phyloP scores from a whole-genome alignment of 2,888 invertebrate species.

The Cataglyphis albicans region DNA sequence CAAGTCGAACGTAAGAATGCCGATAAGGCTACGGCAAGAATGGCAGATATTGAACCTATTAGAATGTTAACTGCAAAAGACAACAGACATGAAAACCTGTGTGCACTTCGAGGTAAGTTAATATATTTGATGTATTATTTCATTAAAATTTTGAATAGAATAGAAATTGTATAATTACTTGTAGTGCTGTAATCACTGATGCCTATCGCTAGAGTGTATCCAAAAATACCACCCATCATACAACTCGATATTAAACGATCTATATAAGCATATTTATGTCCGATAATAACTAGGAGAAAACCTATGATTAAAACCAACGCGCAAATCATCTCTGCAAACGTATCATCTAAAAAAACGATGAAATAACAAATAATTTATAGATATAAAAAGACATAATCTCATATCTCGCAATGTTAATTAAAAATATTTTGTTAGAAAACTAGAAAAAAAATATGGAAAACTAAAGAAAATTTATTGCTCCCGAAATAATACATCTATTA shows the following conservation, averaged over 20 bases:
- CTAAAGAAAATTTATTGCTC: not conserved
- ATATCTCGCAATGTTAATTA: not conserved
- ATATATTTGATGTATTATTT: not conserved
- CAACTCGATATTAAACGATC: conserved; percentile 89
- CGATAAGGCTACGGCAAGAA: not conserved
- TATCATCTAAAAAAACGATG: conserved; percentile 62
- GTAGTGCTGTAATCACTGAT: conserved; percentile 18
- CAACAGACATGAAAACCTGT: not conserved
- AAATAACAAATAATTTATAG: conserved; percentile 14
- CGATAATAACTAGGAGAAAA: conserved; percentile 88
- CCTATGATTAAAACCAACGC: conserved; percentile 88
- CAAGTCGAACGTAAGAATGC: not conserved
- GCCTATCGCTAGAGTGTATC: conserved; percentile 86
- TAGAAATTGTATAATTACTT: conserved; percentile 31
- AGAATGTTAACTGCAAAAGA: conserved; percentile 49
- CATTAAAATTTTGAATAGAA: conserved; percentile 1
- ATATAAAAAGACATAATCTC: not conserved
- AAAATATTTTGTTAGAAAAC: not conserved
- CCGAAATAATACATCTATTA: not conserved
- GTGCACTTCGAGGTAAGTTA: not conserved
- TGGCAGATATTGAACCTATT: not conserved
- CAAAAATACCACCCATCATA: conserved; percentile 87
- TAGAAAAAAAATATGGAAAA: not conserved
- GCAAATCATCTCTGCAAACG: conserved; percentile 81
- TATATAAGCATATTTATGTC: conserved; percentile 87